These are phyloP conservation scores for Brachyistius frenatus DNA, from an alignment of 2,113 vertebrate species.

Conservation along the genomic window DNA sequence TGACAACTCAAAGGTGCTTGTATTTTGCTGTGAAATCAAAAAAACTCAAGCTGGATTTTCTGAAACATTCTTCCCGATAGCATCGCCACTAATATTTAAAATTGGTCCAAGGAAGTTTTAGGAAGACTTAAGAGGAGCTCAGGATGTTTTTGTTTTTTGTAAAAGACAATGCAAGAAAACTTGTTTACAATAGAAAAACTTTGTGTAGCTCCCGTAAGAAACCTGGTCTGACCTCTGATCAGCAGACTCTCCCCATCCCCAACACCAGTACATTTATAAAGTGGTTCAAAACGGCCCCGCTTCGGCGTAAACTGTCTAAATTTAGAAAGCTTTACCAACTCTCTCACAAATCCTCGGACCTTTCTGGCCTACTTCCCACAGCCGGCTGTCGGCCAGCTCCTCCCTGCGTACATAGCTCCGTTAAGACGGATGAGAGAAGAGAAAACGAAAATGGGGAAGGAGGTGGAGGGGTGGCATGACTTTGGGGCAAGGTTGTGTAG, in stretches of 20 bases:
- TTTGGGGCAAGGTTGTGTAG: slow-evolving; percentile 65
- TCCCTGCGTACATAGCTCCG: slow-evolving; percentile 55
- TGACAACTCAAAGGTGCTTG: not conserved
- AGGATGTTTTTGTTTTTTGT: not conserved
- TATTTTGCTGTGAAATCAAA: slow-evolving; percentile 2
- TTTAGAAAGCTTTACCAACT: slow-evolving; percentile 76
- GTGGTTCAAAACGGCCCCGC: slow-evolving; percentile 59
- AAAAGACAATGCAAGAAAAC: slow-evolving; percentile 15
- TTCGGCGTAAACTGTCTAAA: slow-evolving; percentile 61
- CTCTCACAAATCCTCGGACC: slow-evolving; percentile 77
- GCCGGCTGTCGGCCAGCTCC: slow-evolving; percentile 41
- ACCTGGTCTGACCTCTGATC: slow-evolving; percentile 32
- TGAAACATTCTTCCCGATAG: too few species aligned
- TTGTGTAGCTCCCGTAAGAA: slow-evolving; percentile 3
- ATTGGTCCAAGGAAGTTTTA: not conserved
- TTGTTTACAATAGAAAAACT: slow-evolving; percentile 10
- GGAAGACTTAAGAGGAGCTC: not conserved
- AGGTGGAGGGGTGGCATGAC: slow-evolving; percentile 33
- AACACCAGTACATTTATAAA: slow-evolving; percentile 46
- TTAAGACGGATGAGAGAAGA: slow-evolving; percentile 57
- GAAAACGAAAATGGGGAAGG: slow-evolving; percentile 28
- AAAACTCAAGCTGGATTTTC: not conserved
- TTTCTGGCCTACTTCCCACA: slow-evolving; percentile 77
- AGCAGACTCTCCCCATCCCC: slow-evolving; percentile 6
- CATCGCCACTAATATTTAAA: not conserved